Evolutionary conservation across 2,797 vertebrate species (phyloP).

Genomic region (Chelidonichthys spinosus): DNA sequence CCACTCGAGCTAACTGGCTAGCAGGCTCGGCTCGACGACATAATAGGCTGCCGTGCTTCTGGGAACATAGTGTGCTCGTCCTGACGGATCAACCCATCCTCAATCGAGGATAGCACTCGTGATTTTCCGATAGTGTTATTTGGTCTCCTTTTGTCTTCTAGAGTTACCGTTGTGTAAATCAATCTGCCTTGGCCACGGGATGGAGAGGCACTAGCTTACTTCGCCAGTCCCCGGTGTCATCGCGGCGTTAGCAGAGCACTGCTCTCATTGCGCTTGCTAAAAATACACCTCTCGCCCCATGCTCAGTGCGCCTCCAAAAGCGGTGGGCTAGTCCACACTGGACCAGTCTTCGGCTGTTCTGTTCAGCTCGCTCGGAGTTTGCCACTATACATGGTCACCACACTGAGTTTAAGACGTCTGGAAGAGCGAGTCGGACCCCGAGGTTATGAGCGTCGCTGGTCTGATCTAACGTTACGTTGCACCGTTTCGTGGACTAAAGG

Average conservation of each 20-base stretch:
- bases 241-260: slow-evolving; percentile 41
- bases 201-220: slow-evolving; percentile 26
- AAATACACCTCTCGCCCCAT: slow-evolving; percentile 66
- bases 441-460: slow-evolving; percentile 71
- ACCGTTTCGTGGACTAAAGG: slow-evolving; percentile 56
- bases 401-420: slow-evolving; percentile 66
- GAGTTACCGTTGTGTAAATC: slow-evolving; percentile 11
- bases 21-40: slow-evolving; percentile 62
- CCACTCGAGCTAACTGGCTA: slow-evolving; percentile 55
- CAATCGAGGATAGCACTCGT: background rate
- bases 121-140: background rate
- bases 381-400: slow-evolving; percentile 82
- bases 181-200: slow-evolving; percentile 10
- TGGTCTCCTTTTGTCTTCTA: background rate
- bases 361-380: slow-evolving; percentile 43
- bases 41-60: slow-evolving; percentile 48
- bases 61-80: slow-evolving; percentile 67
- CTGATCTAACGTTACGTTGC: slow-evolving; percentile 45
- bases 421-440: slow-evolving; percentile 75
- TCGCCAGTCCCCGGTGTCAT: slow-evolving; percentile 50
- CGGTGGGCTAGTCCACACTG: slow-evolving; percentile 56
- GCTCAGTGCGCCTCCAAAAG: slow-evolving; percentile 51
- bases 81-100: slow-evolving; percentile 20
- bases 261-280: slow-evolving; percentile 65
- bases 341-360: slow-evolving; percentile 52